These are phyloP conservation scores for Catagonus wagneri DNA, from an alignment of 2,113 vertebrate genomes.

Conservation along the genomic window DNA sequence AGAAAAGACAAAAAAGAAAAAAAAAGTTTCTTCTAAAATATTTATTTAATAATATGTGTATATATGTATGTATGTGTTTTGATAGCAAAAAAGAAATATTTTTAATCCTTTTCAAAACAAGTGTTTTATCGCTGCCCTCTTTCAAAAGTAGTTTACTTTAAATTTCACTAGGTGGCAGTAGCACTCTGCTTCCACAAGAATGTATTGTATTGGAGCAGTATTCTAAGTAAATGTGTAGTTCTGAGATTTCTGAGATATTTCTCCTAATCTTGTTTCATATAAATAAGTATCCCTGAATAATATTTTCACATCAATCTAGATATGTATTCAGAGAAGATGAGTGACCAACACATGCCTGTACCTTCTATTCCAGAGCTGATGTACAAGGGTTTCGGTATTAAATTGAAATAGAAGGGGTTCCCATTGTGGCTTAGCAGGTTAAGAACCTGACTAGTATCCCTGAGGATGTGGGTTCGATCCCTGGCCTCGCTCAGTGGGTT, in stretches of 20 bases:
- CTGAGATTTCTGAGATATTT: conserved; percentile 34
- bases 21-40: neutral
- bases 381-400: neutral
- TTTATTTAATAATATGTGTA: neutral
- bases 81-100: neutral
- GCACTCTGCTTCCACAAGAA: neutral
- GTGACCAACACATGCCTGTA: neutral
- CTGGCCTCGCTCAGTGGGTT: no score
- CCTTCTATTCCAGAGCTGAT: neutral
- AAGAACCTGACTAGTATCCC: no score
- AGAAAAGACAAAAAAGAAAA: no score
- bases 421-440: no score
- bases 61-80: neutral
- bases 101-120: conserved; percentile 46
- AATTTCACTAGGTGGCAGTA: conserved; percentile 66
- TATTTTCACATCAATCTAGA: conserved; percentile 2
- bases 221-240: neutral
- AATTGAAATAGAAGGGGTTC: neutral
- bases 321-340: neutral
- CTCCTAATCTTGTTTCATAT: neutral
- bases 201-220: neutral
- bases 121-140: neutral
- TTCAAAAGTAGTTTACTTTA: conserved; percentile 20
- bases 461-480: no score
- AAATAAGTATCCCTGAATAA: conserved; percentile 20